Evolutionary conservation across 2,888 invertebrate genomes (phyloP), one percentile per base, ranked within the genome.

Genomic region (Sminthurinus aureus): DNA sequence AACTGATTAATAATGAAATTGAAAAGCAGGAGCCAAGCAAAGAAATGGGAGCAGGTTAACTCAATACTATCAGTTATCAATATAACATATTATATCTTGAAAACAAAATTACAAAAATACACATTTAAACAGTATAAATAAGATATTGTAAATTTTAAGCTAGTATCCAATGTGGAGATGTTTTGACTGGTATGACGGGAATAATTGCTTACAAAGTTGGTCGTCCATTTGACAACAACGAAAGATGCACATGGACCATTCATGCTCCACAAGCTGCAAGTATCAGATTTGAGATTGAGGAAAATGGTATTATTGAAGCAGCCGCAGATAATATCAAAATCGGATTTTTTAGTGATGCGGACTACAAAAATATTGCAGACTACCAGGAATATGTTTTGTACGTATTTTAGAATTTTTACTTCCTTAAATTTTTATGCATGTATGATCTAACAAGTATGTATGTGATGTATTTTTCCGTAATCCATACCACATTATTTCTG

Each of bases 141-240:
- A n/a, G n/a, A n/a, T n/a, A n/a, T n/a, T n/a, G n/a, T n/a, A n/a
- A n/a, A n/a, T n/a, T n/a, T n/a, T n/a, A n/a, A n/a, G n/a, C n/a
- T n/a, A n/a, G n/a, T n/a, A n/a, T n/a, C n/a, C n/a, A n/a, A n/a
- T 78, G 78, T 66, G 78, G 78, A 12, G 78, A 66, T 22, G 58
- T 24, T 20, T 15, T 64, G 3, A 22, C 6, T 11, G 78, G 12
- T n/a, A 20, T 8, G 6, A 15, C 22, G 8, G 78, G 78, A 9
- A 22, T 13, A 15, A 78, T 78, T 13, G 51, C 51, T 8, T 78
- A 78, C 66, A 78, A 78, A 38, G 9, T 64, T 26, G 51, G 22
- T 9, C 4, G 15, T 12, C 58, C 66, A 13, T 78, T 58, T 58
- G 78, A 58, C 8, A 38, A 22, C 18, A 78, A 78, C 24, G 78